These are phyloP conservation scores for Bucorvus abyssinicus DNA, from an alignment of 2,797 vertebrate genomes.

Conservation along the genomic window DNA sequence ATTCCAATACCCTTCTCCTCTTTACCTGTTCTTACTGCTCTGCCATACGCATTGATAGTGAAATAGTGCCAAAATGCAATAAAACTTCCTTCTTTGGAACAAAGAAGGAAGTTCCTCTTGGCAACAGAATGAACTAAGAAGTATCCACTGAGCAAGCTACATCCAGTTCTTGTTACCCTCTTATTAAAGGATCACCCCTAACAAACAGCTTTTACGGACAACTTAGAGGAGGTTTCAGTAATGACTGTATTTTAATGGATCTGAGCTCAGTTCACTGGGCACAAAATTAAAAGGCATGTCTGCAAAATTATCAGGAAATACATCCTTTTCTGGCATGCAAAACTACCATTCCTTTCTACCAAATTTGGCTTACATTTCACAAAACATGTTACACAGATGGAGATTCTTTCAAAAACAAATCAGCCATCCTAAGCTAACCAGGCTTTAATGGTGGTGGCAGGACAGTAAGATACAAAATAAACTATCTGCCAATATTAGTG, in stretches of 20 bases:
- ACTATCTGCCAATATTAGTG: background rate
- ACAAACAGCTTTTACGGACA: background rate
- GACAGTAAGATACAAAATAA: background rate
- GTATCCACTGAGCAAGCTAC: background rate
- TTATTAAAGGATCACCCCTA: background rate
- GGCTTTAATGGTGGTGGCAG: background rate
- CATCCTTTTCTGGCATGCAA: background rate
- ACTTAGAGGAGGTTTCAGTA: background rate
- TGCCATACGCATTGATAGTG: background rate
- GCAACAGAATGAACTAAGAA: background rate
- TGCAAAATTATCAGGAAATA: background rate
- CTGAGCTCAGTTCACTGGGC: background rate
- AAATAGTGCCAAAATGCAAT: background rate
- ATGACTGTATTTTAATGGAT: background rate
- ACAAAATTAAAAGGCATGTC: conserved; percentile 4
- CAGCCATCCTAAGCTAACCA: background rate
- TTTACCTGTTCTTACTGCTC: background rate
- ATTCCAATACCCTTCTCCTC: background rate
- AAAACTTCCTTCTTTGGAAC: background rate
- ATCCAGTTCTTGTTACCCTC: background rate
- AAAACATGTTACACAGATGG: conserved; percentile 7
- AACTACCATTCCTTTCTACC: background rate
- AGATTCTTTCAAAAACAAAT: conserved; percentile 17
- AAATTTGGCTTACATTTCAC: conserved; percentile 10
- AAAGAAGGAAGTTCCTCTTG: too few relatives aligned